phyloP scores from a whole-genome alignment of 2,113 vertebrate genomes.

The Uria aalge region DNA sequence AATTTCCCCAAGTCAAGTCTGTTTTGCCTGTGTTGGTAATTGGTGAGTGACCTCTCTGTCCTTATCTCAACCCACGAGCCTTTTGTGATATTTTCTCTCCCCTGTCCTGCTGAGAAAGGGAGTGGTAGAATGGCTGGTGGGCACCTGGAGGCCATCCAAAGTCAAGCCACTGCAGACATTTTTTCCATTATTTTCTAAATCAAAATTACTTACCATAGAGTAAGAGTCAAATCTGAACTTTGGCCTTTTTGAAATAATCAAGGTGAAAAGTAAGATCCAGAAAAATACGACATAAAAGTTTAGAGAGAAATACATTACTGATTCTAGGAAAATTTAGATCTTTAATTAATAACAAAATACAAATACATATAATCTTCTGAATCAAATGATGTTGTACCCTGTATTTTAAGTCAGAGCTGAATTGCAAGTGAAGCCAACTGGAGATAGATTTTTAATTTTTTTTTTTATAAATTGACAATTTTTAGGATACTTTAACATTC shows the following conservation, averaged over 20 bases:
- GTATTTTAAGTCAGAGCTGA: neutral
- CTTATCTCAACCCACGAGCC: neutral
- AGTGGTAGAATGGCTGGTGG: neutral
- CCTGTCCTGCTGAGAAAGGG: neutral
- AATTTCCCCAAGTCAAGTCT: neutral
- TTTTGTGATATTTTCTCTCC: neutral
- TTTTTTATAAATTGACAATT: neutral
- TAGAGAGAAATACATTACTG: neutral
- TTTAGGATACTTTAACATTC: neutral
- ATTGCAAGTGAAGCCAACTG: neutral
- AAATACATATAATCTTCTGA: neutral
- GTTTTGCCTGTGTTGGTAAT: neutral
- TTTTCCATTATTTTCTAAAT: neutral
- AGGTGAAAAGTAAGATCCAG: neutral
- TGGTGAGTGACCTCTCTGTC: neutral
- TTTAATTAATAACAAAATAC: neutral
- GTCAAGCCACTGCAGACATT: neutral
- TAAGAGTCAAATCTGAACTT: neutral
- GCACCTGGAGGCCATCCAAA: neutral
- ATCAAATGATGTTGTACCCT: neutral
- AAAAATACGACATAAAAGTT: neutral
- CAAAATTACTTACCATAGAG: neutral
- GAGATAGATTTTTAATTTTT: neutral
- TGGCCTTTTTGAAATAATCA: neutral
- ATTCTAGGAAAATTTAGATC: neutral